Base-by-base conservation (phyloP, 2,113 vertebrate species). In the Syrrhaptes paradoxus region DNA sequence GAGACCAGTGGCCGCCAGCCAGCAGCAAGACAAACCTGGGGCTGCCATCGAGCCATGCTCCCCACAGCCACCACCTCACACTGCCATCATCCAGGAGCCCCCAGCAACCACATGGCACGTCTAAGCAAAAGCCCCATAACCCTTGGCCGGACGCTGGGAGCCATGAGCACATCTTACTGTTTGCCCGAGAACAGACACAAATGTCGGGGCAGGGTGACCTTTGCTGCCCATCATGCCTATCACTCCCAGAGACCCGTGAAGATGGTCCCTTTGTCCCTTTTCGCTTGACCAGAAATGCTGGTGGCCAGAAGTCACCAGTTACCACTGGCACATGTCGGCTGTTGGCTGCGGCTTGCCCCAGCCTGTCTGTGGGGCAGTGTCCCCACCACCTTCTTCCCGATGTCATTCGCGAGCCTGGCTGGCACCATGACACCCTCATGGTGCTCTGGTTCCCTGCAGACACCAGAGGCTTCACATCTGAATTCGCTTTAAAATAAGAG, bases 191-290 rank as follows among this genome's bases (percentile, higher is more conserved):
- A 84, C 17, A 84, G 38, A 68, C 7, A 52, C 24, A 43, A 63
- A 48, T 8, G 16, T 10, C 22, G n/a, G 4, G 48, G 38, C 8
- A 22, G 25, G 10, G 2, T 36, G 57, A 71, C 14, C 1, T 0
- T 17, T 1, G 0, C 43, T 62, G 28, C 31, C 45, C 31, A 67
- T 61, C 17, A 67, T 0, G 1, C 5, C 25, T 68, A 7, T 13
- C 62, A 38, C 65, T 66, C 17, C 17, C 41, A 46, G 14, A 25
- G 8, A 34, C 20, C 17, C 3, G 0, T 13, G 48, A 61, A 67
- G 20, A 51, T 6, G 7, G 48, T 52, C 36, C 15, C 46, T 66
- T 17, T 45, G 38, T 29, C 18, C 46, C 34, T 66, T 57, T 45
- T 32, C 77, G 32, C 20, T 32, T 51, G 24, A 61, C 28, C 25